Percentiles rank a stretch among this genome's conserved stretches.
phyloP scores from a whole-genome alignment of 2,113 vertebrate genomes.

The Periophthalmodon schlosseri region DNA sequence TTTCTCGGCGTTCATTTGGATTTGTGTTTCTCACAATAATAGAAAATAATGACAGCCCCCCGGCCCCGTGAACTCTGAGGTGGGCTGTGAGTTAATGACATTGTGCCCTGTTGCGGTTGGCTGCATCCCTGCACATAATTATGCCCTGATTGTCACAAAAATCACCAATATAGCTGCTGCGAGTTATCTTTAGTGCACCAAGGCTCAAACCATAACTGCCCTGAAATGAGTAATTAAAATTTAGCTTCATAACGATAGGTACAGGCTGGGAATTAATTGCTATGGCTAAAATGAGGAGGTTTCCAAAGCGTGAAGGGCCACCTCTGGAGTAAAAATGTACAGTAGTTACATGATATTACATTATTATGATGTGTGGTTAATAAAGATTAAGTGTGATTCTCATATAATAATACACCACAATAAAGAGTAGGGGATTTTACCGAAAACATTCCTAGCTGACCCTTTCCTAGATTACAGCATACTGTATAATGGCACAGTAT shows the following conservation, averaged over 20 bases:
- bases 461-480: no score
- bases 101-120: constrained; percentile 66
- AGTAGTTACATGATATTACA: constrained; percentile 4
- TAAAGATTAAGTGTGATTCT: not conserved
- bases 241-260: constrained; percentile 71
- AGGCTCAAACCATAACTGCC: constrained; percentile 61
- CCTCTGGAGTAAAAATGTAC: constrained; percentile 11
- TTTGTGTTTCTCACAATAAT: constrained; percentile 72
- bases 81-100: constrained; percentile 74
- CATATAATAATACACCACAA: not conserved
- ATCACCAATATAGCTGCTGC: constrained; percentile 43
- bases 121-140: constrained; percentile 74
- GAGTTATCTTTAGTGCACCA: constrained; percentile 67
- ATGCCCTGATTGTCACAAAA: constrained; percentile 75
- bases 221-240: constrained; percentile 76
- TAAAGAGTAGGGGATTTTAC: no score
- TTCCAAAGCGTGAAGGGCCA: constrained; percentile 35
- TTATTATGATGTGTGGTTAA: not conserved
- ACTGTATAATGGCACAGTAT: no score
- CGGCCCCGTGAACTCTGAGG: constrained; percentile 61
- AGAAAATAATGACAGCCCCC: constrained; percentile 74
- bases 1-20: constrained; percentile 58
- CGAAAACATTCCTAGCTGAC: no score
- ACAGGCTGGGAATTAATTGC: constrained; percentile 67
- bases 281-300: constrained; percentile 41